Evolutionary conservation across 2,888 invertebrate genomes (phyloP).

Genomic region (Amblyjoppa fuscipennis): DNA sequence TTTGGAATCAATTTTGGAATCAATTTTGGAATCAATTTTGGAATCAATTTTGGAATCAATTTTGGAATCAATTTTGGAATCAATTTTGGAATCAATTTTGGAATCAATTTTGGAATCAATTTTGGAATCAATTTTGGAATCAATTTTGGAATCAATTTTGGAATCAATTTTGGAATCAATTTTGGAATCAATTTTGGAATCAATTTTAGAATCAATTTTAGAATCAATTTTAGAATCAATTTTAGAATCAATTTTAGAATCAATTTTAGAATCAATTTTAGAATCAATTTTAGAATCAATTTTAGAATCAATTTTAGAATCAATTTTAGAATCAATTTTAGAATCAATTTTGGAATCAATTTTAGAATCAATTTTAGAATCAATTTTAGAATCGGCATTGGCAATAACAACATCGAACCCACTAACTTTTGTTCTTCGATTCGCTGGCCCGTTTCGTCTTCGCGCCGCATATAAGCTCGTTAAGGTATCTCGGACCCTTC

Average conservation of each 20-base stretch:
- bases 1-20: background rate
- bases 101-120: no score
- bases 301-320: background rate
- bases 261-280: no score
- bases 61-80: no score
- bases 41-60: background rate
- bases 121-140: background rate
- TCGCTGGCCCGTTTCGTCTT: slow-evolving; percentile 72
- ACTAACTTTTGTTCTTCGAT: slow-evolving; percentile 60
- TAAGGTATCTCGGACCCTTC: slow-evolving; percentile 77
- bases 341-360: no score
- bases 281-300: no score
- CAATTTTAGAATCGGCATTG: no score
- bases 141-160: background rate
- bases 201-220: no score
- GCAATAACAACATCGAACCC: slow-evolving; percentile 1
- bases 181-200: no score
- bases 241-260: background rate
- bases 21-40: no score
- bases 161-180: background rate
- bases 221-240: background rate
- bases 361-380: no score
- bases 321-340: background rate
- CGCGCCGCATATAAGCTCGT: slow-evolving; percentile 79
- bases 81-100: background rate